phyloP scores from a whole-genome alignment of 2,888 invertebrate genomes.

The Leucoma salicis region DNA sequence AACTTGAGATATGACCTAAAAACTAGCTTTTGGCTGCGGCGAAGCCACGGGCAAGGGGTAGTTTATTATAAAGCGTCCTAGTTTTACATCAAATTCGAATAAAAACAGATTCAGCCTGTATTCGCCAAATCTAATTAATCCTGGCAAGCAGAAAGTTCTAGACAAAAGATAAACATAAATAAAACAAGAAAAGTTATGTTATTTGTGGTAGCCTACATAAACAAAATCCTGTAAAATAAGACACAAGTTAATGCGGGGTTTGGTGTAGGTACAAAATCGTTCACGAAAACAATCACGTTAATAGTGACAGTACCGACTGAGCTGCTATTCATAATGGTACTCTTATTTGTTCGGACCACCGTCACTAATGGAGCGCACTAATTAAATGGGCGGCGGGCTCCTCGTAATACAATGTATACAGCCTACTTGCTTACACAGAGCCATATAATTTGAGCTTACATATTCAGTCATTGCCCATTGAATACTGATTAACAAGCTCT shows the following conservation, averaged over 20 bases:
- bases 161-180: conserved; percentile 1
- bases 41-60: too few species aligned
- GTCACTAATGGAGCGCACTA: conserved; percentile 59
- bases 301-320: conserved; percentile 32
- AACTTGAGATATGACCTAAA: too few species aligned
- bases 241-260: background rate
- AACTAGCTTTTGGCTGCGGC: too few species aligned
- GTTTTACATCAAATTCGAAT: too few species aligned
- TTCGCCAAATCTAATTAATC: background rate
- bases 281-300: conserved; percentile 42
- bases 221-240: conserved; percentile 18
- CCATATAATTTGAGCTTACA: conserved; percentile 27
- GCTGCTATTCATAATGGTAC: conserved; percentile 52
- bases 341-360: conserved; percentile 53
- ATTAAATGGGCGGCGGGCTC: conserved; percentile 58
- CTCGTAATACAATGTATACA: conserved; percentile 25
- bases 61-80: too few species aligned
- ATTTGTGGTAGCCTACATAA: conserved; percentile 18
- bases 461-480: conserved; percentile 44
- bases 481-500: conserved; percentile 40
- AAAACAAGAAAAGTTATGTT: conserved; percentile 2
- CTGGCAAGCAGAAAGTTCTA: background rate
- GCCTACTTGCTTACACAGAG: conserved; percentile 15
- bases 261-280: conserved; percentile 12
- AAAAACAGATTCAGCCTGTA: background rate